Evolutionary conservation across 2,113 vertebrate species (phyloP).

Genomic region (Apodemus speciosus): DNA sequence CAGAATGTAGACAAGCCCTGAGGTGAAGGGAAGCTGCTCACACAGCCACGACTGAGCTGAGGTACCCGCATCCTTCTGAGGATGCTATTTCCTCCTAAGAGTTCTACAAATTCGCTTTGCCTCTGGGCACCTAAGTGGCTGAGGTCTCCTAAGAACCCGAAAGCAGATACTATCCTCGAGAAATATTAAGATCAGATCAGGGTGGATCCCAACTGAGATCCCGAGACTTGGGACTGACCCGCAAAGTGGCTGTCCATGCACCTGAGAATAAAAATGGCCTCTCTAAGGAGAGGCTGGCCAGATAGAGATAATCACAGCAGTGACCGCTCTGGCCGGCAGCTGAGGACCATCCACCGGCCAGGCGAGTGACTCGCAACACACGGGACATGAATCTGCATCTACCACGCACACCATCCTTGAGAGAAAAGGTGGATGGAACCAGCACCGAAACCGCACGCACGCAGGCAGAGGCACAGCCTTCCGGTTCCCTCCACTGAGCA

Average conservation of each 20-base stretch:
- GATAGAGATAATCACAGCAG: background rate
- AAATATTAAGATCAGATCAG: too few relatives aligned
- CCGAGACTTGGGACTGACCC: background rate
- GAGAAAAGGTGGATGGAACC: background rate
- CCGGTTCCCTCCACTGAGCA: background rate
- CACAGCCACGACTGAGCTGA: background rate
- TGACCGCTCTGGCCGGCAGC: background rate
- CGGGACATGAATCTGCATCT: accelerated
- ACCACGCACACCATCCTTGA: too few relatives aligned
- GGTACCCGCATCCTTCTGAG: background rate
- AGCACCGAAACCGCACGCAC: background rate
- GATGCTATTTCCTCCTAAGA: background rate
- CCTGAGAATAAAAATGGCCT: accelerated
- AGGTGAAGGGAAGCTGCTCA: background rate
- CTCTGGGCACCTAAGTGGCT: background rate
- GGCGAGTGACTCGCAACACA: background rate
- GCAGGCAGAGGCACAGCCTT: background rate
- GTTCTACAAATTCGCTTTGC: background rate
- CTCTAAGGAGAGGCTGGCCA: background rate
- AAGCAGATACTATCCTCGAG: background rate
- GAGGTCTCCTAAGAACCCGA: background rate
- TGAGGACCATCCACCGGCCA: background rate
- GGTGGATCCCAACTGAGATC: background rate
- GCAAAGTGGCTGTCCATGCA: accelerated
- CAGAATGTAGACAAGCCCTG: background rate